Evolutionary conservation across 2,797 vertebrate genomes (phyloP).

Genomic region (Acrocephalus scirpaceus): DNA sequence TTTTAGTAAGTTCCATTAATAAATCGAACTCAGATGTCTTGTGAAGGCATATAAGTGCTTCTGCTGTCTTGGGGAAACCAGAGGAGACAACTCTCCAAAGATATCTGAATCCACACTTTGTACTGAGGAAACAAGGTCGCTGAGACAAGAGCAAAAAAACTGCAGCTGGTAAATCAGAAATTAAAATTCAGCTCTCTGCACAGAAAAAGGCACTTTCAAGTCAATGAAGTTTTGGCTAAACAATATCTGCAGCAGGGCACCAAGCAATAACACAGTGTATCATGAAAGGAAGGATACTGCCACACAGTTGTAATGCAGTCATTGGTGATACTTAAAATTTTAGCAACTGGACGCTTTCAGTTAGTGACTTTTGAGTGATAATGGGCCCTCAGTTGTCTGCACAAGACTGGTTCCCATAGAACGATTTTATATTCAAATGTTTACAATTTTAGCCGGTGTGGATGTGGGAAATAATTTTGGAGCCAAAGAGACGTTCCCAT

Average conservation of each 20-base stretch:
- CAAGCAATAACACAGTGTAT: neutral
- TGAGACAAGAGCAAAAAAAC: neutral
- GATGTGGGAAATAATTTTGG: neutral
- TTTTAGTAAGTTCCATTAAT: neutral
- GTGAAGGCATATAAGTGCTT: neutral
- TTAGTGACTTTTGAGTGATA: neutral
- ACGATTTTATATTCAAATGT: neutral
- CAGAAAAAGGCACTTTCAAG: neutral
- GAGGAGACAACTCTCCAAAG: neutral
- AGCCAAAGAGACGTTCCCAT: neutral
- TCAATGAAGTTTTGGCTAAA: neutral
- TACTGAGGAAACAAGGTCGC: neutral
- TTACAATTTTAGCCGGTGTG: neutral
- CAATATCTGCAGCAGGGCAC: neutral
- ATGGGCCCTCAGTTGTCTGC: neutral
- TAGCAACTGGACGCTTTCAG: neutral
- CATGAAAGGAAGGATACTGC: neutral
- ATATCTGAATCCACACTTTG: neutral
- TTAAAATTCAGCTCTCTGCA: neutral
- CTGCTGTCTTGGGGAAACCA: neutral
- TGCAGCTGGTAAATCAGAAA: neutral
- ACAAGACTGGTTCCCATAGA: neutral
- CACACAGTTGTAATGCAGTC: neutral
- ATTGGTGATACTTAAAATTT: neutral
- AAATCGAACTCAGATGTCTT: neutral